These are phyloP conservation scores for Eulimnadia texana DNA, from an alignment of 1,140 invertebrate species.

Conservation along the genomic window DNA sequence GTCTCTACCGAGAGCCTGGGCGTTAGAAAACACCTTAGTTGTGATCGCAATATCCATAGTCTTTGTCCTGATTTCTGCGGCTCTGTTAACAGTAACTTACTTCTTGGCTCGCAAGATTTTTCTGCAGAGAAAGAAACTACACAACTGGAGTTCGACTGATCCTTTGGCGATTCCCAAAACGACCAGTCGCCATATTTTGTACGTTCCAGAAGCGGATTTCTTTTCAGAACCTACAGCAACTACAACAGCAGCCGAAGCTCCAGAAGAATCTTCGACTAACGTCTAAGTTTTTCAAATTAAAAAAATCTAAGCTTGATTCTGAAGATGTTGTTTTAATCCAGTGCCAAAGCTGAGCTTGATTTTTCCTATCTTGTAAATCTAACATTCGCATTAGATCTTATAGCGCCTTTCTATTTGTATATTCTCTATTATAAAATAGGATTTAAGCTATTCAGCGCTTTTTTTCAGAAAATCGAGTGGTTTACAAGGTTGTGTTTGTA, in stretches of 20 bases:
- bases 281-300: neutral
- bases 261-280: neutral
- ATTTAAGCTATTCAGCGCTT: neutral
- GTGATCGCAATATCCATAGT: slow-evolving; percentile 5
- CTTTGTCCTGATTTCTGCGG: slow-evolving; percentile 3
- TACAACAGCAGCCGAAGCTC: neutral
- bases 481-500: no score
- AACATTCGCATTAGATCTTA: no score
- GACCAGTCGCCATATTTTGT: slow-evolving; percentile 4
- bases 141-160: neutral
- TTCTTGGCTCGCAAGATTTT: slow-evolving; percentile 9
- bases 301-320: neutral
- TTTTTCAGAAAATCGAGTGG: no score
- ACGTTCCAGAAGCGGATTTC: neutral
- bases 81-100: neutral
- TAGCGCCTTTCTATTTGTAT: neutral
- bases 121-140: neutral
- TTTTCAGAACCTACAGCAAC: neutral
- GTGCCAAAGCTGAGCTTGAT: slow-evolving; percentile 9
- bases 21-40: slow-evolving; percentile 9
- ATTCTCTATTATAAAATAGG: neutral
- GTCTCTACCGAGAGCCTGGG: slow-evolving; percentile 4
- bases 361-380: no score
- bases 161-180: slow-evolving; percentile 1
- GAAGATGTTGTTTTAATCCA: neutral